Conservation (phyloP, 2,113 vertebrate genomes). For the Lepidothrix coronata region DNA sequence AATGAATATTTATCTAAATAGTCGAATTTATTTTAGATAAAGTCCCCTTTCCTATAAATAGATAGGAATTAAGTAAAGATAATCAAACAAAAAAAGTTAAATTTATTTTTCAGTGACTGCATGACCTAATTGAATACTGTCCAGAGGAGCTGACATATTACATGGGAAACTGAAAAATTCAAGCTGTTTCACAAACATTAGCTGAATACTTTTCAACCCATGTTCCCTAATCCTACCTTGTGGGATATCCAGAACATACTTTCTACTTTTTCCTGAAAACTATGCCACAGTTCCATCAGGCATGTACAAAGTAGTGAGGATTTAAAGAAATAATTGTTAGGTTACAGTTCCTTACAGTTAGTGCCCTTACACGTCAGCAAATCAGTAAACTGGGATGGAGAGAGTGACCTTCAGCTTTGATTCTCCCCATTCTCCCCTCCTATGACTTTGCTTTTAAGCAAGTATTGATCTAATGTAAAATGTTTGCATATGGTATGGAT, state of each 20-base stretch:
- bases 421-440: neutral
- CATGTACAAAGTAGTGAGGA: neutral
- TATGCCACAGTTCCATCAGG: neutral
- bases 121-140: neutral
- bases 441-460: neutral
- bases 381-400: neutral
- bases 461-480: neutral
- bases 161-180: neutral
- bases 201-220: neutral
- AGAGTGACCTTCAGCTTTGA: neutral
- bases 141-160: neutral
- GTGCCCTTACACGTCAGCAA: neutral
- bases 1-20: neutral
- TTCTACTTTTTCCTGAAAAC: neutral
- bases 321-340: neutral
- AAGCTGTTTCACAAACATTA: neutral
- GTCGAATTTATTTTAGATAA: neutral
- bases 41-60: neutral
- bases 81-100: neutral
- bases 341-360: neutral
- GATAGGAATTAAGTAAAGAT: neutral
- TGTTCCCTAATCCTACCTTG: neutral
- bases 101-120: neutral
- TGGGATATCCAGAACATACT: neutral
- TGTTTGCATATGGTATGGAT: neutral